Percentiles rank a stretch among this genome's conserved stretches.
Evolutionary conservation across 2,888 invertebrate species (phyloP).

Genomic region (Hermodice carunculata): DNA sequence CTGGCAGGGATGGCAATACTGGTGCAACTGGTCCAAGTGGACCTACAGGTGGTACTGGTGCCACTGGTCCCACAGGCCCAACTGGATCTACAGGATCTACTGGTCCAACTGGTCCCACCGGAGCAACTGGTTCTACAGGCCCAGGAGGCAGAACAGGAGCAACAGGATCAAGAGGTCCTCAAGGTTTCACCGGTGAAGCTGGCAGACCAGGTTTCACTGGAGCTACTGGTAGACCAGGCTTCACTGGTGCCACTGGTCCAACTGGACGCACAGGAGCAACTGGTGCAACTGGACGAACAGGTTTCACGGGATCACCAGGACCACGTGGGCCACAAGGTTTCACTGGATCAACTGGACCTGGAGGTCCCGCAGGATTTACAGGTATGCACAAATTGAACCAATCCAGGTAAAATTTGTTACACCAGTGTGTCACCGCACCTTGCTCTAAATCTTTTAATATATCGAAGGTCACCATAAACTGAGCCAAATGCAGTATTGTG

Average conservation of each 20-base stretch:
- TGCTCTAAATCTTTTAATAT: no score
- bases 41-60: slow-evolving; percentile 24
- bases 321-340: background rate
- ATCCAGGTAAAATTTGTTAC: no score
- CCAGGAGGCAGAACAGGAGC: slow-evolving; percentile 14
- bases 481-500: no score
- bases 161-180: slow-evolving; percentile 8
- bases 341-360: slow-evolving; percentile 21
- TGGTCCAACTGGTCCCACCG: slow-evolving; percentile 23
- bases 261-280: slow-evolving; percentile 19
- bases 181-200: slow-evolving; percentile 11
- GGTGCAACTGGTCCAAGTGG: slow-evolving; percentile 21
- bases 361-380: no score
- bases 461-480: no score
- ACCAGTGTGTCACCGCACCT: no score
- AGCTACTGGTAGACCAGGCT: slow-evolving; percentile 17
- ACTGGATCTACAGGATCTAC: slow-evolving; percentile 21
- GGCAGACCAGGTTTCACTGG: slow-evolving; percentile 16
- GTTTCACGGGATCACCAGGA: no score
- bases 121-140: slow-evolving; percentile 19
- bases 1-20: no score
- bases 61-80: slow-evolving; percentile 22
- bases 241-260: slow-evolving; percentile 19
- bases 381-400: no score
- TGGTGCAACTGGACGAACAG: slow-evolving; percentile 14